Conservation (phyloP, 2,888 invertebrate species). For the Thera britannica region DNA sequence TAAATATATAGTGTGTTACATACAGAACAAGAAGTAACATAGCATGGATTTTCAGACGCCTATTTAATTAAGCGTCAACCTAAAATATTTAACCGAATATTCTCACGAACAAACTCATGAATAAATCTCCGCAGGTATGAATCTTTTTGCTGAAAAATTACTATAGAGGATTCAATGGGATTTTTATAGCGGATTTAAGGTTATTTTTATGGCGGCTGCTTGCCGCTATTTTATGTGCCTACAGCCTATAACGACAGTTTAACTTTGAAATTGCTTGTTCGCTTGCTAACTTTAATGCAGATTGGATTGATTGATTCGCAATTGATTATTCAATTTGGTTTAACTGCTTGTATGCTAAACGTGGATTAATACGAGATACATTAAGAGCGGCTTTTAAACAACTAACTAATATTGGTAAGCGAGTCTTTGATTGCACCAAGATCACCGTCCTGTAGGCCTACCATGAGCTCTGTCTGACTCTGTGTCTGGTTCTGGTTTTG, state of each 20-base stretch:
- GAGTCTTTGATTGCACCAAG: no score
- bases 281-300: conserved; percentile 30
- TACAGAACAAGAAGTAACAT: no score
- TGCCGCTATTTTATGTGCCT: conserved; percentile 33
- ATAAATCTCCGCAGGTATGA: conserved; percentile 35
- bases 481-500: no score
- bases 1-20: no score
- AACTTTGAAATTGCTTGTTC: conserved; percentile 36
- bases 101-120: conserved; percentile 24
- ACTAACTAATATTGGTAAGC: no score
- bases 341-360: background rate
- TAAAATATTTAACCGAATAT: no score
- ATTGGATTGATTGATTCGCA: background rate
- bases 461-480: no score
- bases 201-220: conserved; percentile 33
- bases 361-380: no score
- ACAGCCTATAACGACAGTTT: conserved; percentile 37
- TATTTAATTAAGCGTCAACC: no score
- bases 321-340: conserved; percentile 2
- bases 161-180: conserved; percentile 30
- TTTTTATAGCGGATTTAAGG: conserved; percentile 36
- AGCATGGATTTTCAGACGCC: no score
- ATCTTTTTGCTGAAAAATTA: conserved; percentile 41
- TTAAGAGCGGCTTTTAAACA: no score
- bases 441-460: no score